A percentile compares a stretch with the other conserved stretches of the same genome.
phyloP scores from a whole-genome alignment of 2,113 vertebrate genomes.

The Tonatia bakeri region DNA sequence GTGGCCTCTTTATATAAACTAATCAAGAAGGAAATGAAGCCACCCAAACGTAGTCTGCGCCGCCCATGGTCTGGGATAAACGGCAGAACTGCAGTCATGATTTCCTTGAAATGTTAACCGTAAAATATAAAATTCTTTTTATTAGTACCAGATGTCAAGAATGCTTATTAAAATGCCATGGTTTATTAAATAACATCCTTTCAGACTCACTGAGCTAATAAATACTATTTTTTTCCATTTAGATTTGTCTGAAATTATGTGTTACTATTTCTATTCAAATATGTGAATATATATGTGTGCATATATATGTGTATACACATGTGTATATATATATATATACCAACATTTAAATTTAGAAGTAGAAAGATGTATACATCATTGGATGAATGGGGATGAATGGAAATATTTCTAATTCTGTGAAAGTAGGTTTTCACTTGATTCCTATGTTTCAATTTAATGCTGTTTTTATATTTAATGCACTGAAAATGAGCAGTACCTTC shows the following conservation, averaged over 20 bases:
- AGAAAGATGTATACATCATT: neutral
- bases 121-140: conserved; percentile 73
- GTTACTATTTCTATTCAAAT: conserved; percentile 28
- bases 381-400: neutral
- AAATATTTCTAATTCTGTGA: neutral
- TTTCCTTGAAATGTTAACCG: neutral
- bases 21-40: conserved; percentile 58
- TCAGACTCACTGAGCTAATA: conserved; percentile 60
- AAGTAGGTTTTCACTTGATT: conserved; percentile 40
- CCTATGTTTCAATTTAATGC: neutral
- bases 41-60: neutral
- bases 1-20: conserved; percentile 41
- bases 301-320: neutral
- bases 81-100: conserved; percentile 5
- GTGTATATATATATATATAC: no score
- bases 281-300: neutral
- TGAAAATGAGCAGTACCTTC: conserved; percentile 18
- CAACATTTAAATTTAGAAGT: conserved; percentile 45
- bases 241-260: conserved; percentile 16
- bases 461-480: neutral
- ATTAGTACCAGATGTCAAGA: conserved; percentile 73
- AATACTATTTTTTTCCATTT: conserved; percentile 9
- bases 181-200: conserved; percentile 74
- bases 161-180: conserved; percentile 71
- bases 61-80: conserved; percentile 14